These are phyloP conservation scores for Emys orbicularis DNA, from an alignment of 2,797 vertebrate species.

Conservation along the genomic window DNA sequence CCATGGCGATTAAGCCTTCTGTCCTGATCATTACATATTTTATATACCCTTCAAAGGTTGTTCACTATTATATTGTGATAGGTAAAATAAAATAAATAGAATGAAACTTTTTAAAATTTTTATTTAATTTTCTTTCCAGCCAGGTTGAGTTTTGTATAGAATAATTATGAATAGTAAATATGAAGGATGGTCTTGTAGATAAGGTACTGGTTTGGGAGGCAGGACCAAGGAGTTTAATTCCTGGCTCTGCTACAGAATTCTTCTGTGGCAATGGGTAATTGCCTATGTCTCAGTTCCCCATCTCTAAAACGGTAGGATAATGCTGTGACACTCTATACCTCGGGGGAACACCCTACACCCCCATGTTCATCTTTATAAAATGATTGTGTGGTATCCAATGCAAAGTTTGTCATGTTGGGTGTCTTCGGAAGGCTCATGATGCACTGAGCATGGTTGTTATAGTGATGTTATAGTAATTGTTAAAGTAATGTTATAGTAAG, in stretches of 20 bases:
- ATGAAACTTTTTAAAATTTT: slow-evolving; percentile 40
- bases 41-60: slow-evolving; percentile 43
- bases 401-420: too few species aligned
- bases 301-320: neutral
- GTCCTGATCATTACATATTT: slow-evolving; percentile 48
- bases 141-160: neutral
- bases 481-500: too few species aligned
- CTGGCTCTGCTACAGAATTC: neutral
- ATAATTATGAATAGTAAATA: neutral
- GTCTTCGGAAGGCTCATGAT: too few species aligned
- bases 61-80: slow-evolving; percentile 32
- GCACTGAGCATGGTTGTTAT: too few species aligned
- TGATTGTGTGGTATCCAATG: too few species aligned
- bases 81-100: slow-evolving; percentile 66
- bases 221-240: neutral
- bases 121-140: slow-evolving; percentile 48
- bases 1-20: slow-evolving; percentile 38
- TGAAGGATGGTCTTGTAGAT: neutral
- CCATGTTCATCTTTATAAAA: too few species aligned
- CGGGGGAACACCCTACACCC: too few species aligned
- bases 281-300: fast-evolving
- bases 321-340: too few species aligned
- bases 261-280: neutral
- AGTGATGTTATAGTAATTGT: too few species aligned
- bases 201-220: neutral